Conservation (phyloP, 2,888 invertebrate genomes). For the Sphaeridia pumilis region DNA sequence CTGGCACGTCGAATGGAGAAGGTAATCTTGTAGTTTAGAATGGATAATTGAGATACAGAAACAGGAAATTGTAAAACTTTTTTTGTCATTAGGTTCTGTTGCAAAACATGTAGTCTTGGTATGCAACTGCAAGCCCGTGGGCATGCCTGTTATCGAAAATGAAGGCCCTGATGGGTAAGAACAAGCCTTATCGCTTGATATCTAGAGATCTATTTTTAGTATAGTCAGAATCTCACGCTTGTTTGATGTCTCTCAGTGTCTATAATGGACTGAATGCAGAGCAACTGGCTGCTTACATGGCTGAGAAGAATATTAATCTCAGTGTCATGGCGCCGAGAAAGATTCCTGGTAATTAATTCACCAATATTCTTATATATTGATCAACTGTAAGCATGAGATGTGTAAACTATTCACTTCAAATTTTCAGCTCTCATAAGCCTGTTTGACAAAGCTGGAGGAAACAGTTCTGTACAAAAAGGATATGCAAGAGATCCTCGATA, state of each 20-base stretch:
- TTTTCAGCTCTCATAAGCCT: conserved; percentile 58
- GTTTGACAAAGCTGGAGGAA: conserved; percentile 82
- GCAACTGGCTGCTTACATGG: conserved; percentile 62
- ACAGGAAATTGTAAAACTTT: no score
- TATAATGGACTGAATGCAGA: conserved; percentile 71
- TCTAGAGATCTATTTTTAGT: no score
- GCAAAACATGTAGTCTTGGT: conserved; percentile 64
- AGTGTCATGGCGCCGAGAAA: conserved; percentile 82
- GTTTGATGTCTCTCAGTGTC: no score
- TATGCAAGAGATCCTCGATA: conserved; percentile 81
- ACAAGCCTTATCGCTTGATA: no score
- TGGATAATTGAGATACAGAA: no score
- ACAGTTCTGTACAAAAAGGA: conserved; percentile 71
- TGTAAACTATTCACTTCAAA: no score
- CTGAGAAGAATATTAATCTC: conserved; percentile 70
- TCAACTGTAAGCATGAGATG: no score
- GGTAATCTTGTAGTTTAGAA: no score
- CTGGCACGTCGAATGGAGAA: conserved; percentile 21
- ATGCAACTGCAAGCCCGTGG: conserved; percentile 84
- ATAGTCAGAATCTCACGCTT: no score
- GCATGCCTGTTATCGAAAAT: conserved; percentile 67
- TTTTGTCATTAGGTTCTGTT: no score
- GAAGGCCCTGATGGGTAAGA: conserved; percentile 27
- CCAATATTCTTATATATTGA: no score
- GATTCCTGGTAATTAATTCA: conserved; percentile 54